These are phyloP conservation scores for Carapus acus DNA, from an alignment of 2,797 vertebrate genomes.

Conservation along the genomic window DNA sequence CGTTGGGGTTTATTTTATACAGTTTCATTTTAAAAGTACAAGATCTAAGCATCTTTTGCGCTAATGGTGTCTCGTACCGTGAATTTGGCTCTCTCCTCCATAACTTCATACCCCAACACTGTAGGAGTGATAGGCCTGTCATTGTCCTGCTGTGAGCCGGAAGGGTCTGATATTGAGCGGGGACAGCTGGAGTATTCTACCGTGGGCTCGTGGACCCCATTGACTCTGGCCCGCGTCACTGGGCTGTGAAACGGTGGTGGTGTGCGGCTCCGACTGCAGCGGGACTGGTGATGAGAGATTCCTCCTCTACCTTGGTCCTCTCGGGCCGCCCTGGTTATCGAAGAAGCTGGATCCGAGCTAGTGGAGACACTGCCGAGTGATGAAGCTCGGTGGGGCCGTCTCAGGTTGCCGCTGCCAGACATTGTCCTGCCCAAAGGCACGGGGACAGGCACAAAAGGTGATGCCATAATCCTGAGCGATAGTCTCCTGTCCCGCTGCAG, in stretches of 20 bases:
- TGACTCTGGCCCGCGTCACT: slow-evolving; percentile 39
- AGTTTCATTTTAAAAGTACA: no score
- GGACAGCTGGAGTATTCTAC: slow-evolving; percentile 57
- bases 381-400: slow-evolving; percentile 58
- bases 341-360: slow-evolving; percentile 38
- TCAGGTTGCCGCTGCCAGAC: slow-evolving; percentile 41
- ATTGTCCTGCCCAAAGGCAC: slow-evolving; percentile 57
- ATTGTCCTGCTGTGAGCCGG: slow-evolving; percentile 40
- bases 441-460: slow-evolving; percentile 68
- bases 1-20: no score
- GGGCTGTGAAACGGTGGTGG: slow-evolving; percentile 52
- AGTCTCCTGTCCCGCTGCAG: slow-evolving; percentile 21
- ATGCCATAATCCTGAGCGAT: slow-evolving; percentile 58
- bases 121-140: slow-evolving; percentile 66
- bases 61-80: slow-evolving; percentile 81
- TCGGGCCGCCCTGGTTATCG: slow-evolving; percentile 5
- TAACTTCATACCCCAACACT: slow-evolving; percentile 92
- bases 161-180: slow-evolving; percentile 51
- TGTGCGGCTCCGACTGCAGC: slow-evolving; percentile 48
- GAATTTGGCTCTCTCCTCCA: slow-evolving; percentile 98
- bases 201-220: slow-evolving; percentile 47
- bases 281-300: slow-evolving; percentile 33
- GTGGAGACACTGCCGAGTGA: slow-evolving; percentile 66
- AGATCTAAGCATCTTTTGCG: no score
- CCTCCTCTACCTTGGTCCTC: slow-evolving; percentile 22